Evolutionary conservation across 2,888 invertebrate species (phyloP).

Genomic region (Scrobipalpa costella): DNA sequence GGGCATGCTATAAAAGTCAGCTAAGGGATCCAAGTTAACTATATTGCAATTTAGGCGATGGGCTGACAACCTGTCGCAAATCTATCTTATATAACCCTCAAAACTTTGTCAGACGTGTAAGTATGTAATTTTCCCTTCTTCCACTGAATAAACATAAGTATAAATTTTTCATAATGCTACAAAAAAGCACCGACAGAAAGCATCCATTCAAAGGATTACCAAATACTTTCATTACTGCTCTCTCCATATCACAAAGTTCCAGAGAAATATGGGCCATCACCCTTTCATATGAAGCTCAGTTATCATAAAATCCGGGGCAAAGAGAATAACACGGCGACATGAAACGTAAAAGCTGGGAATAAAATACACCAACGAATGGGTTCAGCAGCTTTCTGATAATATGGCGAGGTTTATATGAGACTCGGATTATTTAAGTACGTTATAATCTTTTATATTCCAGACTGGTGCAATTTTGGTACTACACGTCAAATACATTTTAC

Average conservation of each 20-base stretch:
- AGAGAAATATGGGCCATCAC: conserved; percentile 25
- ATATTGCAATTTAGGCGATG: too few species aligned
- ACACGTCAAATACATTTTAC: too few species aligned
- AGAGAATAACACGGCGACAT: conserved; percentile 17
- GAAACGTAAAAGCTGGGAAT: conserved; percentile 11
- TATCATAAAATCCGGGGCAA: conserved; percentile 29
- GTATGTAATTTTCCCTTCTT: too few species aligned
- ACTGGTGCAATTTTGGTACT: background rate
- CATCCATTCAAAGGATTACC: conserved; percentile 8
- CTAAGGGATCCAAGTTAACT: too few species aligned
- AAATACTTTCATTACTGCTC: conserved; percentile 17
- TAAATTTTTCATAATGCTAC: too few species aligned
- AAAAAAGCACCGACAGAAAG: background rate
- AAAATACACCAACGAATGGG: background rate
- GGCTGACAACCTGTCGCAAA: too few species aligned
- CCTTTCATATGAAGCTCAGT: conserved; percentile 21
- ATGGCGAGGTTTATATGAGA: background rate
- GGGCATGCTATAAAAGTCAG: too few species aligned
- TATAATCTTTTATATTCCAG: background rate
- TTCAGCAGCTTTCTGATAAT: conserved; percentile 6
- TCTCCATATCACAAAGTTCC: conserved; percentile 10
- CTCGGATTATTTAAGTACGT: background rate
- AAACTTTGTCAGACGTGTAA: too few species aligned
- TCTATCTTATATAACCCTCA: too few species aligned
- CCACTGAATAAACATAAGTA: too few species aligned